A percentile compares a stretch with the other conserved stretches of the same genome.
Conservation (phyloP, 2,113 vertebrate genomes). For the Zingel zingel region DNA sequence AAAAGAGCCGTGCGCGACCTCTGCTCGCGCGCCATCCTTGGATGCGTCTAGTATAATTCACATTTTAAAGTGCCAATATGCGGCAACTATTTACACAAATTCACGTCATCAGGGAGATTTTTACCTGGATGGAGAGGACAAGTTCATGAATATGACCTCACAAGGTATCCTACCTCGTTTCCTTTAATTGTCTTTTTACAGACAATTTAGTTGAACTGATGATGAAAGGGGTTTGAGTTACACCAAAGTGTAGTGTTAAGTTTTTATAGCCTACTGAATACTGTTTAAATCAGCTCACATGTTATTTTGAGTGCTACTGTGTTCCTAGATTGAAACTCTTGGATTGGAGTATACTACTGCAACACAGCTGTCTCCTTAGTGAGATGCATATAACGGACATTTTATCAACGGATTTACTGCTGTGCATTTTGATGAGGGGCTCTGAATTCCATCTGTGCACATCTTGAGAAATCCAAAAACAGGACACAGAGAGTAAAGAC, state of each 20-base stretch:
- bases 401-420: slow-evolving; percentile 49
- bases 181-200: neutral
- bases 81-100: slow-evolving; percentile 10
- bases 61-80: slow-evolving; percentile 8
- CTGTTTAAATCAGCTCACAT: slow-evolving; percentile 27
- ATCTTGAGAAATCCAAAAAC: slow-evolving; percentile 20
- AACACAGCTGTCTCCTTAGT: slow-evolving; percentile 21
- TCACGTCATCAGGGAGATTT: neutral
- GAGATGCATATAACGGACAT: slow-evolving; percentile 43
- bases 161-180: neutral
- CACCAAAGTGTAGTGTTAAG: slow-evolving; percentile 1
- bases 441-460: slow-evolving; percentile 54
- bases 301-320: slow-evolving; percentile 5
- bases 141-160: neutral
- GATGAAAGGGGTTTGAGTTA: neutral
- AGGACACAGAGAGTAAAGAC: slow-evolving; percentile 22
- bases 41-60: no score
- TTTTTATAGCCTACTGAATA: slow-evolving; percentile 4
- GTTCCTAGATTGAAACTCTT: slow-evolving; percentile 11
- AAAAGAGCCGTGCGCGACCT: no score
- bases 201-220: slow-evolving; percentile 5
- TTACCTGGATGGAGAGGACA: slow-evolving; percentile 6
- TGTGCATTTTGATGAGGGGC: slow-evolving; percentile 63
- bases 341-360: slow-evolving; percentile 23
- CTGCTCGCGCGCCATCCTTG: no score